Evolutionary conservation across 2,888 invertebrate genomes (phyloP).

Genomic region (Ptychoptera contaminata): DNA sequence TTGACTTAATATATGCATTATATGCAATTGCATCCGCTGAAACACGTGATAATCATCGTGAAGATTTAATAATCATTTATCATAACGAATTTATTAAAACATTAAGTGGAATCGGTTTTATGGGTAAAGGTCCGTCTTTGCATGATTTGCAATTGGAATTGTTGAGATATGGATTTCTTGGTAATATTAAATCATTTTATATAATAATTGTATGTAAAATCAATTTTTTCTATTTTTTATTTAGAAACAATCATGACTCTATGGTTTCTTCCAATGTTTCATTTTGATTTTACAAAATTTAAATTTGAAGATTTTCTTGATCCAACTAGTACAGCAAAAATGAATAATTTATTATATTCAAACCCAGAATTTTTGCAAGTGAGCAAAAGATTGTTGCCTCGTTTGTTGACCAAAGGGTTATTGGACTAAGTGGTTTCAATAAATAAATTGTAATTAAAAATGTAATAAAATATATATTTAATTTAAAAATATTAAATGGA

Average conservation of each 20-base stretch:
- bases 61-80: slow-evolving; percentile 8
- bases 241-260: not conserved
- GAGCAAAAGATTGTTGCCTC: not conserved
- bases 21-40: slow-evolving; percentile 6
- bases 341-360: not conserved
- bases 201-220: too few species aligned
- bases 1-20: slow-evolving; percentile 8
- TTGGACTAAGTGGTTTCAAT: not conserved
- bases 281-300: not conserved
- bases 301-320: not conserved
- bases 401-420: not conserved
- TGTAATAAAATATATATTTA: too few species aligned
- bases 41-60: slow-evolving; percentile 4
- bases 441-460: too few species aligned
- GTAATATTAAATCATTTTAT: not conserved
- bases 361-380: not conserved
- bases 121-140: slow-evolving; percentile 5
- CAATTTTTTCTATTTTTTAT: not conserved
- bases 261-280: slow-evolving; percentile 1
- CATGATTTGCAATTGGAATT: slow-evolving; percentile 9
- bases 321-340: not conserved
- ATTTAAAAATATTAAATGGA: too few species aligned
- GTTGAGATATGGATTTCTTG: slow-evolving; percentile 8
- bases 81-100: slow-evolving; percentile 6
- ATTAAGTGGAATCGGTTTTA: slow-evolving; percentile 7